Base-by-base conservation (phyloP, 2,797 vertebrate genomes). In the Neomorphus geoffroyi region DNA sequence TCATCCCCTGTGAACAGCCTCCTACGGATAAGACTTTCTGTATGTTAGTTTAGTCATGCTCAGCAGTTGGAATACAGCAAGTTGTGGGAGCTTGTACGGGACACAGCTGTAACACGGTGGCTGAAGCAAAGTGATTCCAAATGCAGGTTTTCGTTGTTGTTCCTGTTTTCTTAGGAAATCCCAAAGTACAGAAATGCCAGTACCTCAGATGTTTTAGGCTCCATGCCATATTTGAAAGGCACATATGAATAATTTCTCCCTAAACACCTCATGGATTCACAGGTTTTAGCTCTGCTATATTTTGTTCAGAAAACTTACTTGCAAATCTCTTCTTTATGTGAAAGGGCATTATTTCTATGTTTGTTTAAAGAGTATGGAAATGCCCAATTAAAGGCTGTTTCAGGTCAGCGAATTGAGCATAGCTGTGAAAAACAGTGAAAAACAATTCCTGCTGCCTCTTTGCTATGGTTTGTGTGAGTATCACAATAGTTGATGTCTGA, bases 341-440 rank as follows among this genome's bases (percentile, higher is more conserved):
- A 81, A 92, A 72, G 66, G 69, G n/a, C 32, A 30, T 74, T 90
- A 81, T 81, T 95, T 88, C 67, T 83, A 5, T 32, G 24, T 86
- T 84, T 85, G 28, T 78, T 91, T 85, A 88, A 80, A 64, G n/a
- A 43, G 35, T 78, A 62, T 62, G 67, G 86, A 95, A 93, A 92
- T 92, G 80, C 85, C 80, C 75, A 79, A 91, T 95, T 88, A 91
- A 90, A 87, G 80, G 75, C 79, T 91, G 72, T 93, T 96, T 60
- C 75, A 88, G 94, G 92, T 92, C 94, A 95, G 56, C 6, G 53
- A 86, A 46, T 37, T 73, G 82, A 91, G 80, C 33, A 3, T 62
- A 70, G 85, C 70, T 89, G 85, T 84, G 89, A 86, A 92, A 91
- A 96, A 65, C 77, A 86, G n/a, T n/a, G n/a, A n/a, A n/a, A n/a